Conservation (phyloP, 2,797 vertebrate species). For the Chelmon rostratus region DNA sequence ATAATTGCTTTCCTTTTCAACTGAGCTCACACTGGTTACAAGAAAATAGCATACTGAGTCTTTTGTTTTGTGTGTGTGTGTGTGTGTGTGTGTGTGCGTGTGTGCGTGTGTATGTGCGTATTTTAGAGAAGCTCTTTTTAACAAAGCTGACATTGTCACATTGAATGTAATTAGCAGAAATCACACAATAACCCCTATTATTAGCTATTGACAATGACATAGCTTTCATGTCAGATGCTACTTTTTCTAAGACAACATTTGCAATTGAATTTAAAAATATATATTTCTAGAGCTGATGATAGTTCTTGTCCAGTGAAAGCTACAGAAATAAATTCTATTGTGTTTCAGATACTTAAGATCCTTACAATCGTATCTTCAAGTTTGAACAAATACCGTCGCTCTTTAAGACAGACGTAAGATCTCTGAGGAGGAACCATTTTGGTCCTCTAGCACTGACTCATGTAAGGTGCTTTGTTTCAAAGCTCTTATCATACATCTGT, state of each 20-base stretch:
- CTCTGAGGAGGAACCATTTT: slow-evolving; percentile 20
- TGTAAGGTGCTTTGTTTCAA: slow-evolving; percentile 28
- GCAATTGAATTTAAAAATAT: slow-evolving; percentile 21
- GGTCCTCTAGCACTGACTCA: background rate
- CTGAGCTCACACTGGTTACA: slow-evolving; percentile 57
- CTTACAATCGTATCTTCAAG: slow-evolving; percentile 6
- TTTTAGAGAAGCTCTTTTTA: slow-evolving; percentile 43
- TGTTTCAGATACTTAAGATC: slow-evolving; percentile 9
- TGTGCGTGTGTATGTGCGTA: slow-evolving; percentile 19
- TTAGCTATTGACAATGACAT: slow-evolving; percentile 26
- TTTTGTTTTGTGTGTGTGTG: slow-evolving; percentile 15
- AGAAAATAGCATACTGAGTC: slow-evolving; percentile 52
- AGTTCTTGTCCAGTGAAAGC: slow-evolving; percentile 19
- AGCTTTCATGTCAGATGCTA: slow-evolving; percentile 33
- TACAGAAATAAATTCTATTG: slow-evolving; percentile 29
- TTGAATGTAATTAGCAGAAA: slow-evolving; percentile 42
- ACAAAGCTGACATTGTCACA: slow-evolving; percentile 27
- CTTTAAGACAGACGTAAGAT: background rate
- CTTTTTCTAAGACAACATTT: slow-evolving; percentile 37
- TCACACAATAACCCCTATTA: slow-evolving; percentile 49
- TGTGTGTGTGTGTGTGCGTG: slow-evolving; percentile 14
- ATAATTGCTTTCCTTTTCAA: slow-evolving; percentile 76
- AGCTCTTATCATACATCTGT: slow-evolving; percentile 20
- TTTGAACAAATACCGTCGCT: slow-evolving; percentile 5
- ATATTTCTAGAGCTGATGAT: slow-evolving; percentile 5